These are phyloP conservation scores for Motacilla alba DNA, from an alignment of 2,113 vertebrate species.

Conservation along the genomic window DNA sequence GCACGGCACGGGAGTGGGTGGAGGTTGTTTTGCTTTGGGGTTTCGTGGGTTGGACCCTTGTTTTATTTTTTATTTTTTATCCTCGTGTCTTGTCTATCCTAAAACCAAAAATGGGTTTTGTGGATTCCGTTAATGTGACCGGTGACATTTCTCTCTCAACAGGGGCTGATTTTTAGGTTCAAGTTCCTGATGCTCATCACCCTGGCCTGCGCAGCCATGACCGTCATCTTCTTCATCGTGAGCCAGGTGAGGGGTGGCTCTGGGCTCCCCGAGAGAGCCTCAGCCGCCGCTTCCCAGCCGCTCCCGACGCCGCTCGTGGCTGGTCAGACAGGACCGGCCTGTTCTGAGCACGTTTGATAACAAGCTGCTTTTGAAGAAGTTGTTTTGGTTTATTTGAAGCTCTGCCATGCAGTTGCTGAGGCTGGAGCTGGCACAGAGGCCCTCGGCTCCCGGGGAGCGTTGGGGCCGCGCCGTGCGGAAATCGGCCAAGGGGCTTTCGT, in stretches of 20 bases:
- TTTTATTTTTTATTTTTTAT: background rate
- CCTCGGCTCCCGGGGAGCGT: rapidly evolving
- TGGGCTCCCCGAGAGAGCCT: background rate
- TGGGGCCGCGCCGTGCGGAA: background rate
- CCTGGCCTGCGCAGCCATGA: slow-evolving; percentile 94
- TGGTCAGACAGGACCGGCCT: background rate
- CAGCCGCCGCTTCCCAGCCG: rapidly evolving
- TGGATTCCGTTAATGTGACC: slow-evolving; percentile 2
- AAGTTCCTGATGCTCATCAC: slow-evolving; percentile 99
- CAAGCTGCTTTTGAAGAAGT: background rate
- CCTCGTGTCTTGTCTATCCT: background rate
- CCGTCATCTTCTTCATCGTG: slow-evolving; percentile 96
- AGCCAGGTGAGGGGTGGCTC: slow-evolving; percentile 83
- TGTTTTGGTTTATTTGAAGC: background rate
- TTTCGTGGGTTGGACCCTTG: slow-evolving; percentile 51
- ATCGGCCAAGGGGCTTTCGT: background rate
- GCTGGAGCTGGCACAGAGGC: background rate
- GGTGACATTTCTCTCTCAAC: slow-evolving; percentile 26
- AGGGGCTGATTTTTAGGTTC: slow-evolving; percentile 98
- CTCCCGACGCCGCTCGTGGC: rapidly evolving
- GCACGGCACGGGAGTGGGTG: background rate
- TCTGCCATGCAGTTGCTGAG: background rate
- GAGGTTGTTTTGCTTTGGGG: slow-evolving; percentile 60
- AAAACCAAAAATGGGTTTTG: slow-evolving; percentile 13
- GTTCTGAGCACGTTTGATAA: background rate